Percentiles rank a stretch among this genome's conserved stretches.
Conservation (phyloP, 2,113 vertebrate species). For the Anoura caudifer region DNA sequence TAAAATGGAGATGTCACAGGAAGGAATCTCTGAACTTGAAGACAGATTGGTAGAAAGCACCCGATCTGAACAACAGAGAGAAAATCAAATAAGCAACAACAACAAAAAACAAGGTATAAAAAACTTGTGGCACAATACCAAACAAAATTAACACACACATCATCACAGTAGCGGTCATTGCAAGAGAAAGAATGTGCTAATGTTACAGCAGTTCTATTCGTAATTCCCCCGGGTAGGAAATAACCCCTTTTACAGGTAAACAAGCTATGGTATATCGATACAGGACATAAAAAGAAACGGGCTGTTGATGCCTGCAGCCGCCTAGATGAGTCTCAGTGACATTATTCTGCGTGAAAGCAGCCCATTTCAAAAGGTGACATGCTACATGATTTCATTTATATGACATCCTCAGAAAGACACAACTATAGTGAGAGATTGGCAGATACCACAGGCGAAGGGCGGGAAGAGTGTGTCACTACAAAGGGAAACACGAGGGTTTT, state of each 20-base stretch:
- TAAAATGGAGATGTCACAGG: not conserved
- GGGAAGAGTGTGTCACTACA: slow-evolving; percentile 51
- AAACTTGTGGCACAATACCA: not conserved
- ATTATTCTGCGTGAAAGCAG: not conserved
- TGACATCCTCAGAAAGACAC: slow-evolving; percentile 32
- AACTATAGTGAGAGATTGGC: not conserved
- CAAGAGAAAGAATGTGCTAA: not conserved
- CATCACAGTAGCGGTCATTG: not conserved
- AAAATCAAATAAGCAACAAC: not conserved
- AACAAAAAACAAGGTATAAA: not conserved
- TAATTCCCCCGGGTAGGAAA: not conserved
- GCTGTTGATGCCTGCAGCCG: not conserved
- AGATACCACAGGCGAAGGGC: not conserved
- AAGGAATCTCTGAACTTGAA: not conserved
- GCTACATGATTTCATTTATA: not conserved
- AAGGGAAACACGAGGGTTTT: slow-evolving; percentile 57
- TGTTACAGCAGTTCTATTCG: not conserved
- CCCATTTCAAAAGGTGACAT: not conserved
- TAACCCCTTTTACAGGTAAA: not conserved
- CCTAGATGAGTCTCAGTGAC: not conserved
- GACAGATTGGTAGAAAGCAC: not conserved
- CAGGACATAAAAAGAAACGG: not conserved
- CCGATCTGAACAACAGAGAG: not conserved
- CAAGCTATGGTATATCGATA: not conserved
- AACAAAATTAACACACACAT: not conserved